Evolutionary conservation across 2,113 vertebrate species (phyloP).

Genomic region (human (Homo sapiens)): GRCh38 chr7:55017501-55018000

Average conservation of each 20-base stretch:
- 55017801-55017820: not conserved
- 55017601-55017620: too few species aligned
- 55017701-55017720: not conserved
- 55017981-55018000: not conserved
- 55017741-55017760: not conserved
- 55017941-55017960: not conserved
- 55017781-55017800: not conserved
- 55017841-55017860: not conserved
- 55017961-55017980: not conserved
- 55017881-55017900: not conserved
- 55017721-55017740: not conserved
- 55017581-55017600: not conserved
- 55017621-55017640: not conserved
- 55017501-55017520: fast-evolving
- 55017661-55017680: not conserved
- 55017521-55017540: not conserved
- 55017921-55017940: fast-evolving
- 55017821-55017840: not conserved
- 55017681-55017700: too few species aligned
- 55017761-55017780: not conserved
- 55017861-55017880: not conserved
- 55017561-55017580: not conserved
- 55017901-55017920: too few species aligned
- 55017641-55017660: too few species aligned
- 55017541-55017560: too few species aligned